phyloP scores from a whole-genome alignment of 2,113 vertebrate genomes.

The Fregetta grallaria region DNA sequence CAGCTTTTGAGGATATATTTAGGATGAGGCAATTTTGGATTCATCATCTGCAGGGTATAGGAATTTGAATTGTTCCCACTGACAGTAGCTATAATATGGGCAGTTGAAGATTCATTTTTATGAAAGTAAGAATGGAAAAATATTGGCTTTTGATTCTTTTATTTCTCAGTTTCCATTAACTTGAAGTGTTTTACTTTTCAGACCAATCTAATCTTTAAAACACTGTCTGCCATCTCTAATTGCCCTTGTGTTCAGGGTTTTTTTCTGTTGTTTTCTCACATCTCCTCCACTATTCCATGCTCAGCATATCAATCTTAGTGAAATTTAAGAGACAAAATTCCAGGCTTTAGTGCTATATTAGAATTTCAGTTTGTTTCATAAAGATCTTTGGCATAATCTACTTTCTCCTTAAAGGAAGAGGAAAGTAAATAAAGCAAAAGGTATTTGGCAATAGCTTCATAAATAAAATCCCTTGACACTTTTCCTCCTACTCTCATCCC shows the following conservation, averaged over 20 bases:
- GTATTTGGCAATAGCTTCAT: conserved; percentile 4
- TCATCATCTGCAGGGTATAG: neutral
- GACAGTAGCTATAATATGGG: neutral
- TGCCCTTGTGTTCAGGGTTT: neutral
- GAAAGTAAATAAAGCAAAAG: conserved; percentile 5
- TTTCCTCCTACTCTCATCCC: neutral
- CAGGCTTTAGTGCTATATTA: neutral
- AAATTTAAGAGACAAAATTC: neutral
- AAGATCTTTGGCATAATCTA: neutral
- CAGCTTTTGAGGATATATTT: neutral
- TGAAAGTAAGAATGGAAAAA: neutral
- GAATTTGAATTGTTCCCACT: neutral
- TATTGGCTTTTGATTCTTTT: neutral
- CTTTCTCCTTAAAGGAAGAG: neutral
- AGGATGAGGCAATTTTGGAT: neutral
- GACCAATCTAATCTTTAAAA: neutral
- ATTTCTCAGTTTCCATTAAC: neutral
- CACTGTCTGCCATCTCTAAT: neutral
- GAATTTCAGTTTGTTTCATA: neutral
- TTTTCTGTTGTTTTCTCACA: neutral
- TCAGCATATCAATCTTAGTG: neutral
- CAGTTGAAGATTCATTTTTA: neutral
- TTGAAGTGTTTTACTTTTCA: conserved; percentile 2
- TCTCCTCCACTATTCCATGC: neutral
- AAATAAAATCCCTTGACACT: conserved; percentile 9